Percentiles rank a stretch among this genome's conserved stretches.
These are phyloP conservation scores for Phalera bucephala DNA, from an alignment of 2,888 invertebrate genomes.

Conservation along the genomic window DNA sequence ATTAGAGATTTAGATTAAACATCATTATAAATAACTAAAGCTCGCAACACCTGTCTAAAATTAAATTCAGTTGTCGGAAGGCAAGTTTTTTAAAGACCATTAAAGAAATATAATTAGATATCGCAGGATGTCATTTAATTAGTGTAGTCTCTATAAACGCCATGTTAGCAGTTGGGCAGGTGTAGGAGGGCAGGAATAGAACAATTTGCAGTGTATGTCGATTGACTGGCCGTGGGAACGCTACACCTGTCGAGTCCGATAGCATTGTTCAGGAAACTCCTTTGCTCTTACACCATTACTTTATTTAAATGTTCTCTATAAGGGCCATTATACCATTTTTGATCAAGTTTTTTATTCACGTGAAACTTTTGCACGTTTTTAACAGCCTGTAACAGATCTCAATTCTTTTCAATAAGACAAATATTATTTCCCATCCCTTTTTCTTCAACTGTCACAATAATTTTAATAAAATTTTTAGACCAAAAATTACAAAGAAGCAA, in stretches of 20 bases:
- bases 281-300: slow-evolving; percentile 32
- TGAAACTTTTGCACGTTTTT: not conserved
- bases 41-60: too few species aligned
- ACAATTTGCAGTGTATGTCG: slow-evolving; percentile 57
- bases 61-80: too few species aligned
- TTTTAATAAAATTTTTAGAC: slow-evolving; percentile 18
- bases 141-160: slow-evolving; percentile 16
- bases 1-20: too few species aligned
- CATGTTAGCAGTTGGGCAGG: slow-evolving; percentile 47
- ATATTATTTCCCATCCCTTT: slow-evolving; percentile 17
- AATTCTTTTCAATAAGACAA: slow-evolving; percentile 23
- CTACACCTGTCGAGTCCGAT: slow-evolving; percentile 59
- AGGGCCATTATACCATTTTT: slow-evolving; percentile 1
- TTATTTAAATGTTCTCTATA: slow-evolving; percentile 22
- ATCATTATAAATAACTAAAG: too few species aligned
- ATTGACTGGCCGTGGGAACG: slow-evolving; percentile 58
- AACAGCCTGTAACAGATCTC: slow-evolving; percentile 6
- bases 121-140: slow-evolving; percentile 8
- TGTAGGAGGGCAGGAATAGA: slow-evolving; percentile 60
- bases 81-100: not conserved
- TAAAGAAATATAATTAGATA: not conserved
- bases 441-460: slow-evolving; percentile 8
- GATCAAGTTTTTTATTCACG: too few species aligned
- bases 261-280: slow-evolving; percentile 36
- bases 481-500: slow-evolving; percentile 8